Evolutionary conservation across 2,888 invertebrate genomes (phyloP).

Genomic region (Harpalus rubripes): DNA sequence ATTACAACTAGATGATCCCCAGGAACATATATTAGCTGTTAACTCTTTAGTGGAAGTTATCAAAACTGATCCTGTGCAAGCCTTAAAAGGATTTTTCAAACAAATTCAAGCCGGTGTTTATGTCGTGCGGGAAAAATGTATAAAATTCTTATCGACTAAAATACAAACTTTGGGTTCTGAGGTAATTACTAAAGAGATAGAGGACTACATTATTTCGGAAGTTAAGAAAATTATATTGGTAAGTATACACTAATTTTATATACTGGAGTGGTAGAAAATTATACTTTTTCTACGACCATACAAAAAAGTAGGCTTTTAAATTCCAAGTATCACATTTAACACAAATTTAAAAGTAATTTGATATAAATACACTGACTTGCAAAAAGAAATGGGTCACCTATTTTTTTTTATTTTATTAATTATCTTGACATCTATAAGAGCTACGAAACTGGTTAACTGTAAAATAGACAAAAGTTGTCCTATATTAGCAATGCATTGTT

Average conservation of each 20-base stretch:
- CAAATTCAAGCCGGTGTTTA: conserved; percentile 84
- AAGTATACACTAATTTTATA: conserved; percentile 69
- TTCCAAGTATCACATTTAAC: too few relatives aligned
- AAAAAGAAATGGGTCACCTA: too few relatives aligned
- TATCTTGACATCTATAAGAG: too few relatives aligned
- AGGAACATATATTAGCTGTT: conserved; percentile 91
- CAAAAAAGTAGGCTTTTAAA: too few relatives aligned
- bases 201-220: conserved; percentile 90
- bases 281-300: too few relatives aligned
- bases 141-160: conserved; percentile 92
- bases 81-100: conserved; percentile 80
- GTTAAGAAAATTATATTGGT: conserved; percentile 92
- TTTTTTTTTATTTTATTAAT: too few relatives aligned
- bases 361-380: too few relatives aligned
- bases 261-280: too few relatives aligned
- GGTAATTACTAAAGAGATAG: conserved; percentile 89
- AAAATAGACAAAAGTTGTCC: too few relatives aligned
- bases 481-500: too few relatives aligned
- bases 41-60: conserved; percentile 89
- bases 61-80: conserved; percentile 85
- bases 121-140: conserved; percentile 89
- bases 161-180: conserved; percentile 88
- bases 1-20: conserved; percentile 90
- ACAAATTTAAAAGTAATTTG: too few relatives aligned
- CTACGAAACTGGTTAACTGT: too few relatives aligned